These are phyloP conservation scores for Poliocrania exsul DNA, from an alignment of 2,797 vertebrate species.

Conservation along the genomic window DNA sequence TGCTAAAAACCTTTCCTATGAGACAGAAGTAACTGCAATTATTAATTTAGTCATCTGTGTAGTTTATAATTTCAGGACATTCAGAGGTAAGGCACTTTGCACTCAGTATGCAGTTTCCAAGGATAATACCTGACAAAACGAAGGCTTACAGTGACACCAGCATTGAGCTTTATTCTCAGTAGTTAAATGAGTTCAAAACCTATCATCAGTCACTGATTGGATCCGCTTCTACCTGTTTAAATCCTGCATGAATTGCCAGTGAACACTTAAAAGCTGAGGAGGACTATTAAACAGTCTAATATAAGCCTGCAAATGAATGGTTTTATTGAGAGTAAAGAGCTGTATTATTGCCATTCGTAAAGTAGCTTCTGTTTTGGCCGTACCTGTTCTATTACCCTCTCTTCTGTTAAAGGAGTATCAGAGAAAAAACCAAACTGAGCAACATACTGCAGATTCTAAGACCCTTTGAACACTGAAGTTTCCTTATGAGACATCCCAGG, in stretches of 20 bases:
- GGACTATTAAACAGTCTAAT: neutral
- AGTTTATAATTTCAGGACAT: slow-evolving; percentile 7
- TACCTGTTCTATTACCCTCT: neutral
- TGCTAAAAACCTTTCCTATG: neutral
- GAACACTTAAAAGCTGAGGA: slow-evolving; percentile 24
- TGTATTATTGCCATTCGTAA: neutral
- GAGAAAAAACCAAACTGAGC: neutral
- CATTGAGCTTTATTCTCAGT: neutral
- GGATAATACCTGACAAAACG: slow-evolving; percentile 14
- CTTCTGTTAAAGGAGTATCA: neutral
- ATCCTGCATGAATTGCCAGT: neutral
- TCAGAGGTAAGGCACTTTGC: neutral
- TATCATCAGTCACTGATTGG: slow-evolving; percentile 2
- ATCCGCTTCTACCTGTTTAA: neutral
- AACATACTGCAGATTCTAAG: neutral
- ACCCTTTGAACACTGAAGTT: neutral
- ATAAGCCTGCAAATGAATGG: neutral
- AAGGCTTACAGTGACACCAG: neutral
- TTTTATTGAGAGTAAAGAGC: neutral
- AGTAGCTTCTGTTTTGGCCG: neutral
- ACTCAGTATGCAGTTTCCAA: neutral
- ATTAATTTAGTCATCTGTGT: slow-evolving; percentile 12
- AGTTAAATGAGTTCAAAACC: slow-evolving; percentile 44
- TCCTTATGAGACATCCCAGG: neutral
- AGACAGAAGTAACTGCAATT: neutral